phyloP scores from a whole-genome alignment of 2,113 vertebrate species.

The Oryzias melastigma region DNA sequence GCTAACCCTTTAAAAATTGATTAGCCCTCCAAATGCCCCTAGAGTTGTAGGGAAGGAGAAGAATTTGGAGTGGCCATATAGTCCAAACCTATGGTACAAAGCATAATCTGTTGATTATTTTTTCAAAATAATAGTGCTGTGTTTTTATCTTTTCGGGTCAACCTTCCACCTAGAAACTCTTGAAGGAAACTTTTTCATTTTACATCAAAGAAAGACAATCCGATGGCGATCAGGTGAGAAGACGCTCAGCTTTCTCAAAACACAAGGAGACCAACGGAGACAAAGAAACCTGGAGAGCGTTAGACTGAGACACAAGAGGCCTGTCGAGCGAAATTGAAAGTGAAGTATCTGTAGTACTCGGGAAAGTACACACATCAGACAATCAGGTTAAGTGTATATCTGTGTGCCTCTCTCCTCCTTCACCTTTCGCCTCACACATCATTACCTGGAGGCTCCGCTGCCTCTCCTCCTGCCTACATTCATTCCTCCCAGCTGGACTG shows the following conservation, averaged over 20 bases:
- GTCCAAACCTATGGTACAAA: neutral
- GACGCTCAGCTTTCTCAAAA: constrained; percentile 30
- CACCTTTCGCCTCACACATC: constrained; percentile 50
- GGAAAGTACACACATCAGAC: constrained; percentile 28
- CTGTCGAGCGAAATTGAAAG: constrained; percentile 58
- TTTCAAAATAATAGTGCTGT: too few relatives aligned
- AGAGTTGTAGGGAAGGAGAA: constrained; percentile 13
- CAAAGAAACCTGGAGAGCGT: constrained; percentile 18
- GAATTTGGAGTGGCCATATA: constrained; percentile 18
- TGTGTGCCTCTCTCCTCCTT: constrained; percentile 16
- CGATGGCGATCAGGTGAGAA: neutral
- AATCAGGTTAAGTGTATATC: constrained; percentile 21
- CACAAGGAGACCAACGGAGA: constrained; percentile 39
- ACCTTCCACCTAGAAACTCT: too few relatives aligned
- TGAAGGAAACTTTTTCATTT: too few relatives aligned
- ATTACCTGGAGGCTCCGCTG: constrained; percentile 50
- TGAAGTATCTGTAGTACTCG: constrained; percentile 48
- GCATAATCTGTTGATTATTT: too few relatives aligned
- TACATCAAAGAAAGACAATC: too few relatives aligned
- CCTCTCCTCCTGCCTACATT: constrained; percentile 32
- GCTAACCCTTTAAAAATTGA: too few relatives aligned
- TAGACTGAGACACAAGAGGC: constrained; percentile 37
- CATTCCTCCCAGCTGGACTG: constrained; percentile 28
- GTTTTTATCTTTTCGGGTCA: too few relatives aligned
- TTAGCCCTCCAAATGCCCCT: too few relatives aligned